Base-by-base conservation (phyloP, 2,113 vertebrate species). In the Patagioenas fasciata region DNA sequence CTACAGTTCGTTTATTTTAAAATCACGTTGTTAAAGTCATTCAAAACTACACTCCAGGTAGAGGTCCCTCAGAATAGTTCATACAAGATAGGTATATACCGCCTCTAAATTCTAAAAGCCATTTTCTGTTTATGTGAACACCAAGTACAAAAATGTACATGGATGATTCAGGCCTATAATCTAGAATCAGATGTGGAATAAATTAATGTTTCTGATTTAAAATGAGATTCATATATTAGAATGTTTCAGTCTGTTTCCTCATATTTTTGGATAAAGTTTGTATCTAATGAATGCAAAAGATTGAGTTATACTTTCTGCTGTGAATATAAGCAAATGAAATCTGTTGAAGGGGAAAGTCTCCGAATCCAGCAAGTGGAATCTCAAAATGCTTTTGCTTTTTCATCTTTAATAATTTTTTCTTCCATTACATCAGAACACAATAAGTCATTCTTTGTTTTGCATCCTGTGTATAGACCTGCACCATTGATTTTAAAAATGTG, bases 361-460 rank as follows among this genome's bases (percentile, higher is more conserved):
- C 11, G 56, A 67, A 73, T 54, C 5, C 16, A 23, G 6, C n/a
- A 36, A 40, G 5, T 29, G 2, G 21, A 81, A 75, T 50, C 23
- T 51, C 13, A 42, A 64, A 75, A 85, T 36, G 6, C 1, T 66
- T 54, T 77, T 85, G 20, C 3, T 66, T 80, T 56, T 53, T 86
- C 8, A 36, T 47, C 12, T 57, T 62, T 72, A 56, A 34, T 47
- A 31, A 6, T 47, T 57, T 84, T 47, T 62, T 84, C 10, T 84
- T 77, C 14, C 5, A 29, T 57, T 57, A 28, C 8, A n/a, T 8
- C 0, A 0, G 34, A 72, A 88, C 19, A 50, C 3, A 47, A 11
- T 17, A 54, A 67, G 12, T 69, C 2, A 36, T 79, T 65, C 20
- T 78, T 50, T 88, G 7, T 5, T 71, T 82, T 67, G 7, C 51